A percentile compares a stretch with the other conserved stretches of the same genome.
These are phyloP conservation scores for Pseudorasbora parva DNA, from an alignment of 2,113 vertebrate genomes.

Conservation along the genomic window DNA sequence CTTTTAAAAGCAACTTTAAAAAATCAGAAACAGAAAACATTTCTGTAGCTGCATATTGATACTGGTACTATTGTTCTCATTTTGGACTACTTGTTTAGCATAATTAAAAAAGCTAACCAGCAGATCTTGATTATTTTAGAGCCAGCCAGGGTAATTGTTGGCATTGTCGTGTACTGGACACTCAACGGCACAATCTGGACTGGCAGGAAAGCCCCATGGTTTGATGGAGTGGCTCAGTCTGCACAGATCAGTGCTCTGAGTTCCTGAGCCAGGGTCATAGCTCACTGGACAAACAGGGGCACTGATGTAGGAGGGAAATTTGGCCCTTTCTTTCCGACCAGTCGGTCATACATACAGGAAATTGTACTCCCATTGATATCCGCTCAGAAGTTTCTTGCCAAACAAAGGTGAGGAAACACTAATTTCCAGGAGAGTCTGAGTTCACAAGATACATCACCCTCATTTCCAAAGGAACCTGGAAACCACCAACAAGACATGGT, in stretches of 20 bases:
- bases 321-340: slow-evolving; percentile 71
- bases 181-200: not conserved
- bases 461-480: slow-evolving; percentile 2
- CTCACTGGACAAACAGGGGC: slow-evolving; percentile 49
- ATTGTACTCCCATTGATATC: slow-evolving; percentile 69
- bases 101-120: too few relatives aligned
- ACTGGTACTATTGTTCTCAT: too few relatives aligned
- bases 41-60: too few relatives aligned
- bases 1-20: too few relatives aligned
- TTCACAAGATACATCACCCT: slow-evolving; percentile 30
- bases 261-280: slow-evolving; percentile 66
- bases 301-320: slow-evolving; percentile 57
- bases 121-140: too few relatives aligned
- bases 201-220: not conserved
- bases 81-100: too few relatives aligned
- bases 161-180: not conserved
- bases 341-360: slow-evolving; percentile 71
- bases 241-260: slow-evolving; percentile 57
- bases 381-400: slow-evolving; percentile 55
- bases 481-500: not conserved
- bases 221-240: not conserved
- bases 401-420: slow-evolving; percentile 49
- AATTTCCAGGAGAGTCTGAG: slow-evolving; percentile 47
- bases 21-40: too few relatives aligned
- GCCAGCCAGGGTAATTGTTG: not conserved